These are phyloP conservation scores for Lampris megalopsis DNA, from an alignment of 2,113 vertebrate species.

Conservation along the genomic window DNA sequence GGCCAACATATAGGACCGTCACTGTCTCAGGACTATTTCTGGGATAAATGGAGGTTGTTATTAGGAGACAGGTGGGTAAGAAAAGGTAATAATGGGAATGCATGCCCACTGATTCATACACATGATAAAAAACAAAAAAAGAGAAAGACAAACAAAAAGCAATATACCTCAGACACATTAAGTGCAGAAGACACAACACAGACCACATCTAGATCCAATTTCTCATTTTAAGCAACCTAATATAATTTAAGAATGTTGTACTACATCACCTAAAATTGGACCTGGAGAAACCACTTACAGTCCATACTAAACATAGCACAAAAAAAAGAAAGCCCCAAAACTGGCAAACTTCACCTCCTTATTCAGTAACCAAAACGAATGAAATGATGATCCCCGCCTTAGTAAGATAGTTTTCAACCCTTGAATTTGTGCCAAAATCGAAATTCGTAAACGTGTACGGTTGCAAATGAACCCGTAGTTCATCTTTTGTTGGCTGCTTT, in stretches of 20 bases:
- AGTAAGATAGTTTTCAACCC: too few species aligned
- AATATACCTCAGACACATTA: not conserved
- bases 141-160: not conserved
- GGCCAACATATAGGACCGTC: not conserved
- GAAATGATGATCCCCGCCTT: too few species aligned
- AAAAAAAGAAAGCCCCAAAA: too few species aligned
- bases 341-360: too few species aligned
- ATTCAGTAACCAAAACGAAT: too few species aligned
- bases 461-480: not conserved
- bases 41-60: not conserved
- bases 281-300: not conserved
- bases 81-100: too few species aligned
- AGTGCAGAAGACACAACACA: not conserved
- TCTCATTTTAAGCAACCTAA: not conserved
- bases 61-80: not conserved
- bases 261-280: not conserved
- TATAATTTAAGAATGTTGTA: not conserved
- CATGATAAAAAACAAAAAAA: not conserved
- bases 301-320: too few species aligned
- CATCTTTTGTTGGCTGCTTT: not conserved
- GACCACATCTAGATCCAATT: conserved; percentile 1
- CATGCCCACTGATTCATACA: not conserved
- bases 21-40: not conserved
- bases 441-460: too few species aligned
- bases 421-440: too few species aligned